phyloP scores from a whole-genome alignment of 2,113 vertebrate species.

The Bombycilla garrulus region DNA sequence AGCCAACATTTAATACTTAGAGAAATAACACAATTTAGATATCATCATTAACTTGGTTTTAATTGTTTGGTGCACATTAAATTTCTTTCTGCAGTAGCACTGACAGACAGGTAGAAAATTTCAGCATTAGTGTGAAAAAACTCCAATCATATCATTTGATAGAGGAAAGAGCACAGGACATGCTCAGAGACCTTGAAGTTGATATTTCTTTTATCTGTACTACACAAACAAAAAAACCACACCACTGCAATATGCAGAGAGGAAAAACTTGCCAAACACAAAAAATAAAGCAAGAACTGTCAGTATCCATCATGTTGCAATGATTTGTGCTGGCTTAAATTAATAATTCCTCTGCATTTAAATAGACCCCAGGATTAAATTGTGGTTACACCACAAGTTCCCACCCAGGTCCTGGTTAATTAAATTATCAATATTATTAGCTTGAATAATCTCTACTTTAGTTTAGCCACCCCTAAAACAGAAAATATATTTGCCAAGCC shows the following conservation, averaged over 20 bases:
- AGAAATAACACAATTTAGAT: not conserved
- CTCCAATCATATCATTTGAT: rapidly evolving
- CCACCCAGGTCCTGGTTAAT: not conserved
- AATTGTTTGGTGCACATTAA: not conserved
- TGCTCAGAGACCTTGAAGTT: not conserved
- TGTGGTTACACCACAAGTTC: not conserved
- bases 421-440: not conserved
- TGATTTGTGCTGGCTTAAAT: not conserved
- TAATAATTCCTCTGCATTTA: not conserved
- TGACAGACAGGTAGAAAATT: not conserved
- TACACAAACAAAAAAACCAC: not conserved
- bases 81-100: not conserved
- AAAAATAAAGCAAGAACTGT: not conserved
- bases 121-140: not conserved
- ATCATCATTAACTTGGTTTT: not conserved
- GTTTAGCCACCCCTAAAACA: not conserved
- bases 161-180: not conserved
- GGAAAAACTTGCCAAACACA: not conserved
- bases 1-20: rapidly evolving
- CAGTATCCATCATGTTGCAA: rapidly evolving
- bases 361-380: not conserved
- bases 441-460: not conserved
- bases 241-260: no score
- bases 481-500: not conserved
- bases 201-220: not conserved